phyloP scores from a whole-genome alignment of 2,797 vertebrate species.

The Cyprinella venusta region DNA sequence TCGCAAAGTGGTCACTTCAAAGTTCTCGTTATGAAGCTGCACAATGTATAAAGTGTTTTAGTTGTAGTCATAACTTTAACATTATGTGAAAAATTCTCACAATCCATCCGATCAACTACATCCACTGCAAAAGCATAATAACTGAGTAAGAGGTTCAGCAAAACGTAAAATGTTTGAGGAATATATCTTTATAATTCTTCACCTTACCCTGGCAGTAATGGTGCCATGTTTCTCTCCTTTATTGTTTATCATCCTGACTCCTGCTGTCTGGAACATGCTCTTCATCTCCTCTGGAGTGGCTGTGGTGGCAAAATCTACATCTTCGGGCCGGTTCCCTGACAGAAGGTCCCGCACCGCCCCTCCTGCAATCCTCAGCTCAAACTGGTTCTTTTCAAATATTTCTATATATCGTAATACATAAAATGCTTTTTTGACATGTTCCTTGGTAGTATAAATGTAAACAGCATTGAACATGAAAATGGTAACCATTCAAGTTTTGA shows the following conservation, averaged over 20 bases:
- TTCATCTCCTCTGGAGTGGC: constrained; percentile 96
- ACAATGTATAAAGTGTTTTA: constrained; percentile 28
- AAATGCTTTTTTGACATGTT: too few species aligned
- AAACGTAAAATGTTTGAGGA: not conserved
- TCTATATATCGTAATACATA: constrained; percentile 69
- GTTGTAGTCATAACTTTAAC: not conserved
- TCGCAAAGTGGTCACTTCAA: constrained; percentile 94
- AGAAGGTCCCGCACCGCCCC: constrained; percentile 94
- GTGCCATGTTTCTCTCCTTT: constrained; percentile 96
- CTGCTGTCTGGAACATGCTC: constrained; percentile 85
- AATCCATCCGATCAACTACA: not conserved
- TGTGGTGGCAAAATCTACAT: constrained; percentile 95
- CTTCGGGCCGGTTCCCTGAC: constrained; percentile 86
- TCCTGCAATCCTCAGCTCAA: constrained; percentile 93
- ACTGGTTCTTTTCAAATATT: constrained; percentile 86
- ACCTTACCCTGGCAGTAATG: constrained; percentile 90
- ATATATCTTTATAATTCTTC: not conserved
- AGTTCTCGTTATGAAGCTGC: constrained; percentile 91
- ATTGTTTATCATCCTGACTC: constrained; percentile 95
- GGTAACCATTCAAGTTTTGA: not conserved
- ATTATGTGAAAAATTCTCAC: not conserved
- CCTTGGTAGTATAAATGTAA: not conserved
- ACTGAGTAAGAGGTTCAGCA: not conserved
- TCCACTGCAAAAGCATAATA: not conserved
- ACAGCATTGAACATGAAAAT: not conserved